These are phyloP conservation scores for Pelochelys cantorii DNA, from an alignment of 2,797 vertebrate genomes.

Conservation along the genomic window DNA sequence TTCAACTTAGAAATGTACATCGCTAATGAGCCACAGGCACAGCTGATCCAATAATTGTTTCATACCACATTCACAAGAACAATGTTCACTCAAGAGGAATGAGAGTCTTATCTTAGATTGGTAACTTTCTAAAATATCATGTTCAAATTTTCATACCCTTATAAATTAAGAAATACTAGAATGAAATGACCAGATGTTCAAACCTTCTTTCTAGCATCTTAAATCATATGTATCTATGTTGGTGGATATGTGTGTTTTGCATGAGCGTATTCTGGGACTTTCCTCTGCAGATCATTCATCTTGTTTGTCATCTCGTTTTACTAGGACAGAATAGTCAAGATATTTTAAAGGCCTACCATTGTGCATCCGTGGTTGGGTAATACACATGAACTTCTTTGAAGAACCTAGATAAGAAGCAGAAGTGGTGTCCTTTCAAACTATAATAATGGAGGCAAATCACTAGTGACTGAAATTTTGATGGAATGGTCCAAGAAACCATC, in stretches of 20 bases:
- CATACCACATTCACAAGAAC: conserved; percentile 60
- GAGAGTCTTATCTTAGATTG: conserved; percentile 68
- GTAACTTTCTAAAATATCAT: conserved; percentile 70
- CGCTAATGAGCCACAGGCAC: conserved; percentile 64
- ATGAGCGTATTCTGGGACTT: conserved; percentile 24
- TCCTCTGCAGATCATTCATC: neutral
- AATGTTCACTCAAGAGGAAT: conserved; percentile 70
- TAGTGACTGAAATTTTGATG: neutral
- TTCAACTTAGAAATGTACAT: conserved; percentile 67
- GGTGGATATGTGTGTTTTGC: neutral
- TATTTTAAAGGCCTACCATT: neutral
- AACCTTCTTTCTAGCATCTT: conserved; percentile 60
- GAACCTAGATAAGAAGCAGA: neutral
- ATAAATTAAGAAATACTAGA: conserved; percentile 81
- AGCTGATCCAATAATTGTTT: conserved; percentile 66
- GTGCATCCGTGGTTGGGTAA: neutral
- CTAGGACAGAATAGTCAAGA: neutral
- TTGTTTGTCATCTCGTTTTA: conserved; percentile 16
- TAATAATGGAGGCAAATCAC: neutral
- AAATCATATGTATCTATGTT: conserved; percentile 16
- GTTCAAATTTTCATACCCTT: conserved; percentile 81
- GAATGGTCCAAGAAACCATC: neutral
- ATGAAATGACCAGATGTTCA: conserved; percentile 80
- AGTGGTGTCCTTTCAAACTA: neutral
- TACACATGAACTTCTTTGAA: rapidly evolving